These are phyloP conservation scores for Pipra filicauda DNA, from an alignment of 2,113 vertebrate species.

Conservation along the genomic window DNA sequence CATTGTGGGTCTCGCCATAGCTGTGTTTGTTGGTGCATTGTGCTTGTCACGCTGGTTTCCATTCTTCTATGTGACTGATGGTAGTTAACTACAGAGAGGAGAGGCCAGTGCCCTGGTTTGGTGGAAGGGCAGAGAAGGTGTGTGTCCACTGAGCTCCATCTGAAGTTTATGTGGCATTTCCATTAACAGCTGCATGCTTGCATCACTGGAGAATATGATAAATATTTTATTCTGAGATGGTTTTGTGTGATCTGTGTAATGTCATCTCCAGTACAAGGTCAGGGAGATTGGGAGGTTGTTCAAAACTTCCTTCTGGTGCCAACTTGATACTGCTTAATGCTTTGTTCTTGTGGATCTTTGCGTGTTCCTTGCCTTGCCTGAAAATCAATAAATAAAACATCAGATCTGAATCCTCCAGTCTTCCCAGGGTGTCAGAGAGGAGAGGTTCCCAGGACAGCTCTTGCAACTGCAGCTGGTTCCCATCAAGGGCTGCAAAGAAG, in stretches of 20 bases:
- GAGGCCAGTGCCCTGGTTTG: background rate
- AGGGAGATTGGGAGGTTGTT: background rate
- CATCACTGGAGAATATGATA: background rate
- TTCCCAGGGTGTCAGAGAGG: rapidly evolving
- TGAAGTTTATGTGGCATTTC: background rate
- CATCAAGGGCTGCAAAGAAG: background rate
- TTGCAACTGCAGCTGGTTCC: background rate
- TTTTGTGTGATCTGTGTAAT: background rate
- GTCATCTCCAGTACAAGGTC: background rate
- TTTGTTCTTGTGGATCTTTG: background rate
- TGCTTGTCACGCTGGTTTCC: background rate
- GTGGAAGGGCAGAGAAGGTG: background rate
- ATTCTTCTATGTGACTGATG: background rate
- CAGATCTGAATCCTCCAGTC: background rate
- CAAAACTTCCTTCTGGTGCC: background rate
- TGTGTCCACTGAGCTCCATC: background rate
- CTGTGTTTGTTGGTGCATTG: background rate
- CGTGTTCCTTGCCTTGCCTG: background rate
- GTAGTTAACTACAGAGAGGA: background rate
- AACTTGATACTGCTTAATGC: background rate
- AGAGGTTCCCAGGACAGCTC: background rate
- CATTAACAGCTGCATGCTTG: background rate
- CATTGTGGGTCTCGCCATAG: background rate
- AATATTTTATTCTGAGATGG: background rate
- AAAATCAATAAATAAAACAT: background rate